These are phyloP conservation scores for Bilobella aurantiaca DNA, from an alignment of 1,140 invertebrate species.

Conservation along the genomic window DNA sequence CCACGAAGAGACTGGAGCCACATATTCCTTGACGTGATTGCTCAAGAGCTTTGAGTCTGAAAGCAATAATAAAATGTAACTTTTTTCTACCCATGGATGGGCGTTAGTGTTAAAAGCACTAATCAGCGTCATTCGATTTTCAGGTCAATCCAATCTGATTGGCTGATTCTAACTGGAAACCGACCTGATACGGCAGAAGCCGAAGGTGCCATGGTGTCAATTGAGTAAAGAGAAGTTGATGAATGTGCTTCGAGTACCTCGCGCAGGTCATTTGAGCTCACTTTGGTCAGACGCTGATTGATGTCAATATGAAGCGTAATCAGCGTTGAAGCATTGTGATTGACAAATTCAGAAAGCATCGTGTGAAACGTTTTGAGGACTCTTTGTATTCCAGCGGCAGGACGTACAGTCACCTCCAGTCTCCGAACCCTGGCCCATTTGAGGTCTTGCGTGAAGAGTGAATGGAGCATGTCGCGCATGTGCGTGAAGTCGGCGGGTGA, in stretches of 20 bases:
- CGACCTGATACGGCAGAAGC: not conserved
- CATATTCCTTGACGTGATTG: not conserved
- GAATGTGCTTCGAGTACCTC: not conserved
- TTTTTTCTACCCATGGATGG: not conserved
- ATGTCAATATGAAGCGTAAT: not conserved
- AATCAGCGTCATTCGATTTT: too few species aligned
- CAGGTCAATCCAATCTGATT: not conserved
- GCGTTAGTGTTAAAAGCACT: not conserved
- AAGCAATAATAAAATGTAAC: not conserved
- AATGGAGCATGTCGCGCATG: not conserved
- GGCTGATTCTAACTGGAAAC: not conserved
- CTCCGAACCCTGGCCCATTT: not conserved
- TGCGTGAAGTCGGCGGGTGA: not conserved
- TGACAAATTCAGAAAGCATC: slow-evolving; percentile 2
- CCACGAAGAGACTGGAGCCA: not conserved
- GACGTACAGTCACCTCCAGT: not conserved
- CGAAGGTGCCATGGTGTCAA: not conserved
- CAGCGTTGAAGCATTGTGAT: not conserved
- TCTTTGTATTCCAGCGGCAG: not conserved
- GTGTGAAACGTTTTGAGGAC: not conserved
- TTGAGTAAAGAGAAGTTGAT: not conserved
- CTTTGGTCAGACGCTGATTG: not conserved
- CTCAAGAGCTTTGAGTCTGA: not conserved
- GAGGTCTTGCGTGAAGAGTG: not conserved
- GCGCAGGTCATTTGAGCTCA: not conserved